A percentile compares a stretch with the other conserved stretches of the same genome.
Evolutionary conservation across 2,888 invertebrate genomes (phyloP).

Genomic region (Pachycephus smyrnensis): DNA sequence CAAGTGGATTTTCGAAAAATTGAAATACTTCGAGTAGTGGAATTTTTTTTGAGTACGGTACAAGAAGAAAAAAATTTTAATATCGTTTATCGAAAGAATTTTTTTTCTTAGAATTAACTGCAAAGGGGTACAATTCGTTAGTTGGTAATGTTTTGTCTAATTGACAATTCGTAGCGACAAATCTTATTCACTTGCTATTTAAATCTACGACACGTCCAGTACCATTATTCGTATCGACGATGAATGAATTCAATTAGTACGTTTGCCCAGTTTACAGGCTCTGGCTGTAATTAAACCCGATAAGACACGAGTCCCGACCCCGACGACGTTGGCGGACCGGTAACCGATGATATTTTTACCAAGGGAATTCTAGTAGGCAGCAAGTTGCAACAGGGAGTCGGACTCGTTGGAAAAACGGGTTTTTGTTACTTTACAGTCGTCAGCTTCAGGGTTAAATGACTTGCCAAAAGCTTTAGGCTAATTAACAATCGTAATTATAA

Average conservation of each 20-base stretch:
- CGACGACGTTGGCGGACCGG: conserved; percentile 10
- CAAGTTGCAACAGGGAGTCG: conserved; percentile 2
- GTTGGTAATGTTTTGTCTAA: not conserved
- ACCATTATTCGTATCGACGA: not conserved
- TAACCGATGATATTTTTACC: conserved; percentile 7
- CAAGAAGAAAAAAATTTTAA: no score
- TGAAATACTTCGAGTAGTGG: not conserved
- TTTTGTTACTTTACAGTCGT: not conserved
- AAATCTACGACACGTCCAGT: not conserved
- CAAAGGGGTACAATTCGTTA: not conserved
- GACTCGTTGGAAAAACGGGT: not conserved
- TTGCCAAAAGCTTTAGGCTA: not conserved
- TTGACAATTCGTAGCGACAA: not conserved
- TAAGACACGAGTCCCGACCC: not conserved
- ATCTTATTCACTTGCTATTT: not conserved
- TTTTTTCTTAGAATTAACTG: no score
- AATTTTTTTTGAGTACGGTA: not conserved
- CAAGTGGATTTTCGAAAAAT: not conserved
- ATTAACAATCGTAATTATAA: not conserved
- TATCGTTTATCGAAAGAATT: no score
- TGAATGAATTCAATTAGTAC: conserved; percentile 6
- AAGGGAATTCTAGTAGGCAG: not conserved
- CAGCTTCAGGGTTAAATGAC: not conserved
- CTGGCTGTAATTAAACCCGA: conserved; percentile 2
- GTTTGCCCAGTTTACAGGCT: not conserved